Conservation (phyloP, 2,888 invertebrate species). For the Mechanitis messenoides region DNA sequence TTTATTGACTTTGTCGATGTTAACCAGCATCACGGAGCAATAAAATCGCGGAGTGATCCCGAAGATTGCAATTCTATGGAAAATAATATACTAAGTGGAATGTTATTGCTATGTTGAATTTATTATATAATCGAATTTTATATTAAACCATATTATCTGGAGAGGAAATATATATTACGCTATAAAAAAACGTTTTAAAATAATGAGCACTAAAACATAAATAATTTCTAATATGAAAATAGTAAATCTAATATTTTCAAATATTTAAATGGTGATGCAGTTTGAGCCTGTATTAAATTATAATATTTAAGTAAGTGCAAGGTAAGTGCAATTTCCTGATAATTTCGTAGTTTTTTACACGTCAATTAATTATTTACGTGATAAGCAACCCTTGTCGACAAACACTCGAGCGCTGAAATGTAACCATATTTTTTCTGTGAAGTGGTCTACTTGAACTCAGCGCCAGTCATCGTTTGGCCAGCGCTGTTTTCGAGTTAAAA, state of each 20-base stretch:
- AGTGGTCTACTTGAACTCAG: constrained; percentile 30
- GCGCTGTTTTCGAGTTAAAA: constrained; percentile 9
- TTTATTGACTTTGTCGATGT: constrained; percentile 19
- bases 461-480: constrained; percentile 23
- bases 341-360: constrained; percentile 8
- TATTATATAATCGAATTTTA: constrained; percentile 11
- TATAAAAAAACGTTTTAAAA: too few relatives aligned
- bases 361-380: constrained; percentile 22
- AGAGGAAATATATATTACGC: too few relatives aligned
- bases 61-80: constrained; percentile 15
- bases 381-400: constrained; percentile 20
- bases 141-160: not conserved
- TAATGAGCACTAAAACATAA: too few relatives aligned
- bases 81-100: constrained; percentile 12
- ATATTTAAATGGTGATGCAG: too few relatives aligned
- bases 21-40: constrained; percentile 15
- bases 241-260: too few relatives aligned
- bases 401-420: constrained; percentile 28
- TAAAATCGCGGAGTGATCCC: constrained; percentile 16
- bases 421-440: constrained; percentile 32
- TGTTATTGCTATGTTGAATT: constrained; percentile 12
- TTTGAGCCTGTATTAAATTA: too few relatives aligned
- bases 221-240: too few relatives aligned
- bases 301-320: not conserved
- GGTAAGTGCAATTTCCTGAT: not conserved